These are phyloP conservation scores for Eurypyga helias DNA, from an alignment of 2,113 vertebrate genomes.

Conservation along the genomic window DNA sequence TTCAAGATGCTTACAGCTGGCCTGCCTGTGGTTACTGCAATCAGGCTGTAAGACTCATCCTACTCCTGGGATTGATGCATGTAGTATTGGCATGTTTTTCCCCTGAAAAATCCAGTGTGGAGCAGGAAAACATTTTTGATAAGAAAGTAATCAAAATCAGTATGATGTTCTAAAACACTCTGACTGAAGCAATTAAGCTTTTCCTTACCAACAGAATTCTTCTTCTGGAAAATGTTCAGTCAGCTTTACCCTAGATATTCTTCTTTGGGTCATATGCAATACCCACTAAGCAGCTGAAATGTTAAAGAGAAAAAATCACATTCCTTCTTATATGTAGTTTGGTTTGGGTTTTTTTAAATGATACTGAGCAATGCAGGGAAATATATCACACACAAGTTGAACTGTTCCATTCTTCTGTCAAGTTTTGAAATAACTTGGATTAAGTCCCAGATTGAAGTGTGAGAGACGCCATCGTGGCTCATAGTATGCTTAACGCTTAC, in stretches of 20 bases:
- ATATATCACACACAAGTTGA: neutral
- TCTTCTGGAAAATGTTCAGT: neutral
- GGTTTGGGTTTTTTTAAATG: neutral
- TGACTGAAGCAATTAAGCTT: neutral
- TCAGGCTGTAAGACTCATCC: accelerated
- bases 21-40: neutral
- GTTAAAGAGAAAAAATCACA: neutral
- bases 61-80: neutral
- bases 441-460: neutral
- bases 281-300: neutral
- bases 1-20: neutral
- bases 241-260: neutral
- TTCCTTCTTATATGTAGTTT: neutral
- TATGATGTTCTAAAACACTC: neutral
- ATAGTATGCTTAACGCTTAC: neutral
- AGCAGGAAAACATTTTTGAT: neutral
- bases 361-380: neutral
- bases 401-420: neutral
- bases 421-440: neutral
- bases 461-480: accelerated
- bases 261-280: neutral
- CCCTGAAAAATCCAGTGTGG: neutral
- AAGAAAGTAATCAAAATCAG: neutral
- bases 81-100: neutral
- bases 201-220: neutral